Evolutionary conservation across 2,113 vertebrate species (phyloP), one percentile per base, ranked within the genome.

Genomic region (Symphodus melops): DNA sequence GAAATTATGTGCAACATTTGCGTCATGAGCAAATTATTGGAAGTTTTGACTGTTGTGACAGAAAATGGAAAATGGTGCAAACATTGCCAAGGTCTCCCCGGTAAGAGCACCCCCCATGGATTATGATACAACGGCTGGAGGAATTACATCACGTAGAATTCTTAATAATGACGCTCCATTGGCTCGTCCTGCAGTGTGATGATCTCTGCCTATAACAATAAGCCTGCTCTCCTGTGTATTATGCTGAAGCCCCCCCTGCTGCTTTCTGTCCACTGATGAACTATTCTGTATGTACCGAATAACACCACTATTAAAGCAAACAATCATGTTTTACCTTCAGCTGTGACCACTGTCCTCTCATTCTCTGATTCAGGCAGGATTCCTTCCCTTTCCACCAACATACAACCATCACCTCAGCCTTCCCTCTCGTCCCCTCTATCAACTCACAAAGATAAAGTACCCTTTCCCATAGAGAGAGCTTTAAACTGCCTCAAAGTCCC

Each of bases 381-480:
- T 72, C 58, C 55, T 56, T 67, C 56, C 51, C 61, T 42, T 36
- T 28, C 57, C 58, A 37, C 58, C 73, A 75, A 58, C 67, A 17
- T n/a, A 21, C 55, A 44, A 14, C 44, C 48, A n/a, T 21, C 36
- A 14, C 10, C n/a, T 21, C 33, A 9, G 4, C 8, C 36, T 46
- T 46, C 21, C 41, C 8, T 28, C 19, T 11, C 71, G 60, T 80
- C 53, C 65, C 20, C 28, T 49, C 53, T 63, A 82, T 84, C 75
- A 70, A 72, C 72, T 51, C 65, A 37, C 61, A 60, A 55, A 69
- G 83, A 89, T 82, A 79, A 81, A 10, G 58, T 58, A 67, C 68
- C 61, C 62, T 85, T 63, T 74, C 76, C 52, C 59, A 42, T 52
- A 13, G 16, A 9, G 33, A 68, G 60, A 52, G 62, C 75, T 80